Percentiles rank a stretch among this genome's conserved stretches.
Conservation (phyloP, 2,797 vertebrate species). For the Cottoperca gobio region DNA sequence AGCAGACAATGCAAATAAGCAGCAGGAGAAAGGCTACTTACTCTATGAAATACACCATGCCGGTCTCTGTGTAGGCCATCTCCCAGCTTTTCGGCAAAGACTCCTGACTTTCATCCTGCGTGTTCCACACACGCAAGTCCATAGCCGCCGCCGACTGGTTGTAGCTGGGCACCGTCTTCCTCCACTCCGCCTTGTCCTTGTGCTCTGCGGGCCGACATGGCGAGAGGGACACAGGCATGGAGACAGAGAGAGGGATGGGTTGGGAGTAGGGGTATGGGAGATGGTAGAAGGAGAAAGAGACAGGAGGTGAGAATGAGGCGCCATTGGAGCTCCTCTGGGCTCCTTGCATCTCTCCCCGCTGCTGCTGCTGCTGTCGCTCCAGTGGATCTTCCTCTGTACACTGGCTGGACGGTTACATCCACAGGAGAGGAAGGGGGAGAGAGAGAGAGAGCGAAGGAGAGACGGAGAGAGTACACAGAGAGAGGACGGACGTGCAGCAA, state of each 20-base stretch:
- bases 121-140: slow-evolving; percentile 90
- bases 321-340: slow-evolving; percentile 73
- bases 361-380: slow-evolving; percentile 43
- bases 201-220: slow-evolving; percentile 77
- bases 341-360: slow-evolving; percentile 71
- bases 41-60: slow-evolving; percentile 99
- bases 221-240: slow-evolving; percentile 63
- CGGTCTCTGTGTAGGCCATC: slow-evolving; percentile 97
- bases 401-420: slow-evolving; percentile 68
- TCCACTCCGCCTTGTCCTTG: slow-evolving; percentile 92
- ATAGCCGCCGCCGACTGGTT: slow-evolving; percentile 90
- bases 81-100: slow-evolving; percentile 96
- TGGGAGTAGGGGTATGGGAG: slow-evolving; percentile 69
- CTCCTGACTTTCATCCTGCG: slow-evolving; percentile 93
- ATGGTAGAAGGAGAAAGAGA: slow-evolving; percentile 74
- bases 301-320: slow-evolving; percentile 71
- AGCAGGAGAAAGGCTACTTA: no score
- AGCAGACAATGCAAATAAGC: no score
- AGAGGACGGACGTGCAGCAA: slow-evolving; percentile 58
- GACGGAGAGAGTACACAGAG: slow-evolving; percentile 29
- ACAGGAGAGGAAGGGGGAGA: slow-evolving; percentile 58
- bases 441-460: slow-evolving; percentile 38
- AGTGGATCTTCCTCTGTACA: slow-evolving; percentile 61
- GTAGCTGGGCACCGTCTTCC: slow-evolving; percentile 96
- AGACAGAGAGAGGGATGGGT: slow-evolving; percentile 68